Evolutionary conservation across 2,797 vertebrate genomes (phyloP), one percentile per base, ranked within the genome.

Genomic region (Neosilurus mollespiculum): DNA sequence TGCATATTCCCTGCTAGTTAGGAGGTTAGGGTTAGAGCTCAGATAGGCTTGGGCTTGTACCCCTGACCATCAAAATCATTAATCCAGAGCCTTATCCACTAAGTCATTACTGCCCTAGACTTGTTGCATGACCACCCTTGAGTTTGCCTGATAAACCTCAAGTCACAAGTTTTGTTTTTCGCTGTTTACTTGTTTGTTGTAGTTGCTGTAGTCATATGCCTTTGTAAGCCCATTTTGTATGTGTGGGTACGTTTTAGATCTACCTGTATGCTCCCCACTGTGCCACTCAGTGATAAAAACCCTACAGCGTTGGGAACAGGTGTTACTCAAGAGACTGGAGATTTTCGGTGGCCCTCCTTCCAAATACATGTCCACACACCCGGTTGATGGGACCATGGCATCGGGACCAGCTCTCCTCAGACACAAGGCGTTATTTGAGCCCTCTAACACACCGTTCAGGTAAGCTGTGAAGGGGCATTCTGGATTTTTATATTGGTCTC

Each of bases 381-480:
- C 93, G 62, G 93, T 94, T 78, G 97, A 98, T 80, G 96, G 96
- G 85, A 89, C 87, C 1, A 70, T 93, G 8, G 89, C 95, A 71
- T 93, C 95, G 56, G 98, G 98, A 30, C 98, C 97, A 3, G 98
- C 98, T 15, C 93, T 99, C 84, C 96, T 99, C 84, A 94, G 97
- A 77, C 98, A 99, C 91, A 99, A 99, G 90, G 95, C 95, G 84
- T 94, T 99, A 85, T 93, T 97, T 14, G 98, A 99, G 87, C 97
- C 97, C 43, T 93, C 96, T 84, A 99, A 99, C 93, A 98, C 96
- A 51, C 98, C 98, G 4, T 99, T 99, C 92, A 97, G 93, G 98
- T 97, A 49, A 56, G 80, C 64, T 43, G 30, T 22, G 12, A 69
- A 76, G 26, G 54, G 24, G n/a, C 24, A 4, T n/a, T 24, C 30